phyloP scores from a whole-genome alignment of 2,888 invertebrate genomes.

The Unio delphinus region DNA sequence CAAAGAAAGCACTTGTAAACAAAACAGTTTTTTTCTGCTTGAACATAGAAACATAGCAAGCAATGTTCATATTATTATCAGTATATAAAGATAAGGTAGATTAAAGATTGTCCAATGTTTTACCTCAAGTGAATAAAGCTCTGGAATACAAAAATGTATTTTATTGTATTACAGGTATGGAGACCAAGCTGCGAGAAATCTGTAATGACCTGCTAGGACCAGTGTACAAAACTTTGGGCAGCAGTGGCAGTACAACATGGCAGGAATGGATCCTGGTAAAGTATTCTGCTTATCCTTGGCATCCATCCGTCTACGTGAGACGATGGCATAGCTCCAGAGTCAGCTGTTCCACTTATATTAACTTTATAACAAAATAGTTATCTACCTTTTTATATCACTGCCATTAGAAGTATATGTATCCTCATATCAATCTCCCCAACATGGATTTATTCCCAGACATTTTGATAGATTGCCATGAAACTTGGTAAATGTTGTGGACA shows the following conservation, averaged over 20 bases:
- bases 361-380: not conserved
- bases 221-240: slow-evolving; percentile 73
- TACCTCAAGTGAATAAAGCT: too few relatives aligned
- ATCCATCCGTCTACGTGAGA: too few relatives aligned
- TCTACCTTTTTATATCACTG: not conserved
- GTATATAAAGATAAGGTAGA: slow-evolving; percentile 5
- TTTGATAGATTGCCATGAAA: too few relatives aligned
- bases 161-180: slow-evolving; percentile 73
- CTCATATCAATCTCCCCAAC: too few relatives aligned
- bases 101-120: not conserved
- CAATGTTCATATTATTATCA: too few relatives aligned
- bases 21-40: not conserved
- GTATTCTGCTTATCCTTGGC: not conserved
- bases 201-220: slow-evolving; percentile 87
- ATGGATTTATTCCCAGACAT: too few relatives aligned
- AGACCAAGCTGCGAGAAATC: slow-evolving; percentile 81
- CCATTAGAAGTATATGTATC: not conserved
- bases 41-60: too few relatives aligned
- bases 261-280: slow-evolving; percentile 58
- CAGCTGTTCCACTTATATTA: not conserved
- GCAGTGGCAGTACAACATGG: slow-evolving; percentile 38
- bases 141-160: not conserved
- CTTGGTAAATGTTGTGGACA: too few relatives aligned
- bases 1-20: not conserved
- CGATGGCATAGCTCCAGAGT: too few relatives aligned